phyloP scores from a whole-genome alignment of 2,797 vertebrate species.

The Fistularia commersonii region DNA sequence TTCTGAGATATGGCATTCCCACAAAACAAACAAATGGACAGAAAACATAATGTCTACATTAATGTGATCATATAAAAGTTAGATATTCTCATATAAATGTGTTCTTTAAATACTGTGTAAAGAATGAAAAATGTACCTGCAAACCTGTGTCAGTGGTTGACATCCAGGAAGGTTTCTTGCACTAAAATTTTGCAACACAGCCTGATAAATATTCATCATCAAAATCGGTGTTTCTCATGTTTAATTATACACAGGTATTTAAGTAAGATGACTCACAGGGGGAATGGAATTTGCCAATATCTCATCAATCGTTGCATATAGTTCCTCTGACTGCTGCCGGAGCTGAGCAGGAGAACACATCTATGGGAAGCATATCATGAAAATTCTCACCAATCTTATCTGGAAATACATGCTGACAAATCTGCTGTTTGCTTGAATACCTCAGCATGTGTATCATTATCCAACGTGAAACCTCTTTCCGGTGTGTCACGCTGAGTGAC shows the following conservation, averaged over 20 bases:
- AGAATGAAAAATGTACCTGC: constrained; percentile 69
- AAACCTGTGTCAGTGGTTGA: constrained; percentile 42
- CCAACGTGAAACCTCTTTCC: constrained; percentile 24
- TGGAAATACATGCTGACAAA: not conserved
- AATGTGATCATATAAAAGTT: too few relatives aligned
- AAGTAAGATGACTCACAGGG: constrained; percentile 69
- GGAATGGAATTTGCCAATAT: constrained; percentile 81
- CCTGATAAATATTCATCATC: not conserved
- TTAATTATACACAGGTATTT: too few relatives aligned
- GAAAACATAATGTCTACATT: too few relatives aligned
- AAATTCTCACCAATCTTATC: not conserved
- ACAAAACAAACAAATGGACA: too few relatives aligned
- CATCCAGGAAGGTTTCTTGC: constrained; percentile 63
- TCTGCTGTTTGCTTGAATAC: constrained; percentile 55
- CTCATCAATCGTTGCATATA: constrained; percentile 91
- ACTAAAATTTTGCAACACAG: constrained; percentile 51
- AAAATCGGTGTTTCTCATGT: too few relatives aligned
- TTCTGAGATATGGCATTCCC: not conserved
- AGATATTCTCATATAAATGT: too few relatives aligned
- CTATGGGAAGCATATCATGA: constrained; percentile 60
- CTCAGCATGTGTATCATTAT: constrained; percentile 76
- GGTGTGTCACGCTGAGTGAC: constrained; percentile 28
- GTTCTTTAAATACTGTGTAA: too few relatives aligned
- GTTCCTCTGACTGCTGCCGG: constrained; percentile 88
- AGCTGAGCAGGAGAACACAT: constrained; percentile 89